Evolutionary conservation across 2,797 vertebrate species (phyloP).

Genomic region (Anguilla obscura): DNA sequence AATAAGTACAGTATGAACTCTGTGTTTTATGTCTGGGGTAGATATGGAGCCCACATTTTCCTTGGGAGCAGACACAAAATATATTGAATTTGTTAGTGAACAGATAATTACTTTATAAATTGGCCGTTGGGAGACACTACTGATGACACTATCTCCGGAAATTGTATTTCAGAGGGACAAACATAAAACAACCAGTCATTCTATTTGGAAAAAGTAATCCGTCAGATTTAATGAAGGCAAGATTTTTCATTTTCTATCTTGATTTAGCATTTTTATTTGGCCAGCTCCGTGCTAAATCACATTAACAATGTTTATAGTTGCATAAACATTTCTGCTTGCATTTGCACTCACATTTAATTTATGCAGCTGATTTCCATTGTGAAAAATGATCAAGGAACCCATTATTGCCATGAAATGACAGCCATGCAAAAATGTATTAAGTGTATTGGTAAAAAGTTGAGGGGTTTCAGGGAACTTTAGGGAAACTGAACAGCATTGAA

Average conservation of each 20-base stretch:
- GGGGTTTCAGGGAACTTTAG: conserved; percentile 41
- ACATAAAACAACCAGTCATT: conserved; percentile 36
- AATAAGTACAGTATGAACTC: conserved; percentile 5
- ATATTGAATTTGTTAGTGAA: conserved; percentile 26
- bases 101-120: conserved; percentile 34
- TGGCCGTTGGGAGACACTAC: background rate
- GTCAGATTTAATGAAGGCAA: conserved; percentile 55
- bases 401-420: conserved; percentile 52
- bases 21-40: conserved; percentile 38
- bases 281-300: conserved; percentile 54
- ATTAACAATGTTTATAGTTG: conserved; percentile 52
- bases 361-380: conserved; percentile 54
- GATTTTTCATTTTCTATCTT: conserved; percentile 59
- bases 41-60: background rate
- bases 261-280: conserved; percentile 59
- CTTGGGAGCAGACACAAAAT: conserved; percentile 6
- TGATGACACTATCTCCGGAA: conserved; percentile 39
- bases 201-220: conserved; percentile 44
- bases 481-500: conserved; percentile 23
- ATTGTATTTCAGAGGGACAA: conserved; percentile 39
- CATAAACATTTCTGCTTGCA: conserved; percentile 55
- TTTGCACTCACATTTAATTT: conserved; percentile 53
- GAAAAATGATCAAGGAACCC: conserved; percentile 57
- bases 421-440: conserved; percentile 54
- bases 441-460: conserved; percentile 44